Evolutionary conservation across 2,888 invertebrate genomes (phyloP), one percentile per base, ranked within the genome.

Genomic region (Acholoe squamosa): DNA sequence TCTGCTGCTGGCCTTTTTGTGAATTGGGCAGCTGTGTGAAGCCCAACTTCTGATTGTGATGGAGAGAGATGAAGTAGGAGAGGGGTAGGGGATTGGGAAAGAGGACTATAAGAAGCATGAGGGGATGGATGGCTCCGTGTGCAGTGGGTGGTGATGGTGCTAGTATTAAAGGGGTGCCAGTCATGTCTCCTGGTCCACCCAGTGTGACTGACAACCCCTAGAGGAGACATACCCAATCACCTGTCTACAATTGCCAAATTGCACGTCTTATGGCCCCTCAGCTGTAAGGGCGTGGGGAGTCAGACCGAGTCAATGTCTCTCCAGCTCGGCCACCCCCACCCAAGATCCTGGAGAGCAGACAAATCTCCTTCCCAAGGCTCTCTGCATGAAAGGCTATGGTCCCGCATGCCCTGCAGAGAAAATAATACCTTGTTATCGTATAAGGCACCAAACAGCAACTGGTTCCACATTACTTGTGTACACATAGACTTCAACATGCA

Each of bases 381-480:
- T 19, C 61, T n/a, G 61, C 61, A 3, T n/a, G 61, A 61, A 61
- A 61, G 61, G 61, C 14, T 19, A 76, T 76, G 25, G 31, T 76
- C 76, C 28, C 31, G 76, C 76, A 76, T 76, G 31, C 25, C 76
- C 76, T 76, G 28, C 76, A 76, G 25, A 25, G 28, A 76, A 31
- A 34, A 80, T 80, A 80, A 80, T 80, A 80, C 80, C 80, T 80
- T 80, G 80, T 80, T 80, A 43, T 43, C n/a, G 80, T 22, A 34
- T 80, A 80, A 80, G 80, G 80, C 80, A 80, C 80, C 80, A 76
- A 76, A 76, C 76, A 31, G 76, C 31, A 76, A 76, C 76, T 76
- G 76, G 76, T 76, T 76, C 31, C 76, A 19, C 25, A 25, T 25
- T 5, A 61, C 31, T 31, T n/a, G 61, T 61, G 61, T 43, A 43